Evolutionary conservation across 2,113 vertebrate species (phyloP), one percentile per base, ranked within the genome.

Genomic region (Tyrannus savana): DNA sequence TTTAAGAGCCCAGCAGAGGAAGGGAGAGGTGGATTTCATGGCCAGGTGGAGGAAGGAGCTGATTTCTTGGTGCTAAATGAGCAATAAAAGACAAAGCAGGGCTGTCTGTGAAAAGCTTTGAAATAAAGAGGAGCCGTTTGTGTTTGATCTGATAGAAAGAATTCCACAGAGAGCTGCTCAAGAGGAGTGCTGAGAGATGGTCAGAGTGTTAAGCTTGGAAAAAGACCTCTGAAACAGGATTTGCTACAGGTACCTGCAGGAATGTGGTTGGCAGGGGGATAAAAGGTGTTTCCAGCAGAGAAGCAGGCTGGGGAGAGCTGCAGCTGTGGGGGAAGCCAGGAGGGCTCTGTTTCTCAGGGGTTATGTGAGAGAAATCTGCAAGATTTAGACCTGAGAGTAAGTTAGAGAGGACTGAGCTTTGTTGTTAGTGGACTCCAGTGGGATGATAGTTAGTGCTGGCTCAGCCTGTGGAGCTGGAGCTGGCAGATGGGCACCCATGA

Each of bases 61-160:
- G 35, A 59, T 56, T 82, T 78, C 75, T 84, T 55, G 13, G 44
- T 89, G 49, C 90, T 93, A 79, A 95, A 89, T 56, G 90, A 84
- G 37, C 44, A 94, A 68, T 30, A 60, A 73, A 89, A 95, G 81
- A 52, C 74, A 82, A 84, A 84, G 66, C 24, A 72, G 47, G 14
- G 74, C 12, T 47, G 44, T 35, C 81, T 59, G 39, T 50, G 66
- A 47, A 93, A 87, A 80, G 41, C 60, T 95, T 87, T 89, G 93
- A 93, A 91, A 79, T 74, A n/a, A 71, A 94, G 81, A 60, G 28
- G 33, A 83, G 72, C 27, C 37, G 33, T 69, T 93, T 67, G 42
- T 47, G 42, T 93, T 87, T 93, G 75, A 91, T 89, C 55, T 78
- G 77, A 47, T 93, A 33, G 3, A 46, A 30, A 63, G 39, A 72